Evolutionary conservation across 2,113 vertebrate genomes (phyloP).

Genomic region (Nycticebus coucang): DNA sequence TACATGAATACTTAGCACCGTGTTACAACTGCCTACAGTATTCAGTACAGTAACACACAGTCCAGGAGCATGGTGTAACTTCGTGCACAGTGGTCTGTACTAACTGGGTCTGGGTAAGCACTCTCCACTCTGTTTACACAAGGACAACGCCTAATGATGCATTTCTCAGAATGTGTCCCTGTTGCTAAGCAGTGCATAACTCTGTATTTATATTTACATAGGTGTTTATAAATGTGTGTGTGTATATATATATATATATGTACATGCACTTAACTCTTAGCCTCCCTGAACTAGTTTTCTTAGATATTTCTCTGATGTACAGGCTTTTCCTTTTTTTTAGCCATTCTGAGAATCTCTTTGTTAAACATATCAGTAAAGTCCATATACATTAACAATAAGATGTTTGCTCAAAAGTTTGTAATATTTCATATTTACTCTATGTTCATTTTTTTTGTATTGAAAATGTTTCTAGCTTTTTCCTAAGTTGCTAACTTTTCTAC

Average conservation of each 20-base stretch:
- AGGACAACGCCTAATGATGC: background rate
- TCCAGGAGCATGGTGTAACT: background rate
- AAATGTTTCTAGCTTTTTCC: background rate
- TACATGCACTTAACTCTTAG: background rate
- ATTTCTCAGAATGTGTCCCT: background rate
- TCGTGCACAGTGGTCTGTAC: background rate
- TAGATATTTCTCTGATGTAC: background rate
- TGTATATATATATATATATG: background rate
- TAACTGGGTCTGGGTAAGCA: background rate
- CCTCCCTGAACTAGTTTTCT: background rate
- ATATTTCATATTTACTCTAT: background rate
- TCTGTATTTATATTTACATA: background rate
- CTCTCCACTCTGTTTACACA: background rate
- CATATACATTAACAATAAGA: background rate
- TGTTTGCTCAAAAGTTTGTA: background rate
- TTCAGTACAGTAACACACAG: background rate
- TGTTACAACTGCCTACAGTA: background rate
- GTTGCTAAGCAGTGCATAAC: background rate
- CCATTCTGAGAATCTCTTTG: background rate
- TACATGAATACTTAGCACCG: background rate
- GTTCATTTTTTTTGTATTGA: background rate
- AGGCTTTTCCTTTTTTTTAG: background rate
- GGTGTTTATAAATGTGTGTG: no score
- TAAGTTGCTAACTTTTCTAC: background rate
- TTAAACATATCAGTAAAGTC: background rate